phyloP scores from a whole-genome alignment of 2,113 vertebrate genomes.

The Notiomystis cincta region DNA sequence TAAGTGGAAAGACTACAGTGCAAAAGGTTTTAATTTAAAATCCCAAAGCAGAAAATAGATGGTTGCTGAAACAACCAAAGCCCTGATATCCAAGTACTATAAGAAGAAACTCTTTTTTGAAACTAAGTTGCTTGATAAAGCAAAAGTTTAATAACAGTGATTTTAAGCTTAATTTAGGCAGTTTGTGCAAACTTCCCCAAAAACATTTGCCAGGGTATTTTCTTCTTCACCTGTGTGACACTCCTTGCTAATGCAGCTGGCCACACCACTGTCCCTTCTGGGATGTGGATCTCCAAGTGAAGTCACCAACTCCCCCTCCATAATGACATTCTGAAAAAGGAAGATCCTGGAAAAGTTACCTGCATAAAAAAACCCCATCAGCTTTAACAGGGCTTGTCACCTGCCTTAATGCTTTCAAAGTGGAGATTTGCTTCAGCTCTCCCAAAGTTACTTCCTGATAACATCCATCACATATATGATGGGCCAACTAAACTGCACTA shows the following conservation, averaged over 20 bases:
- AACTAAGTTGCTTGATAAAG: background rate
- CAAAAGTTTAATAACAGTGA: background rate
- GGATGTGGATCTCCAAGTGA: background rate
- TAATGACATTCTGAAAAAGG: background rate
- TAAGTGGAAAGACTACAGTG: background rate
- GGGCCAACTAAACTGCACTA: background rate
- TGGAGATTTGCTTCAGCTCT: background rate
- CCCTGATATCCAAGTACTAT: background rate
- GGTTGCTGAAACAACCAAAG: background rate
- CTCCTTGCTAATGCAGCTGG: background rate
- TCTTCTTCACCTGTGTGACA: background rate
- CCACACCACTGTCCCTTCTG: background rate
- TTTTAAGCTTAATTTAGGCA: background rate
- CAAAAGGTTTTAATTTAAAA: slow-evolving; percentile 8
- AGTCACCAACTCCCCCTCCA: background rate
- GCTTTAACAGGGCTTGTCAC: background rate
- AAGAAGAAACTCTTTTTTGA: background rate
- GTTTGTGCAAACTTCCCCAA: background rate
- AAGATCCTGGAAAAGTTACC: background rate
- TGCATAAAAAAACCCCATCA: background rate
- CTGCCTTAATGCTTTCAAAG: background rate
- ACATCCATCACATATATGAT: background rate
- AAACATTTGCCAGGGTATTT: background rate
- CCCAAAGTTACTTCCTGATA: background rate
- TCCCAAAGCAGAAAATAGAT: background rate